These are phyloP conservation scores for Agrotis ipsilon DNA, from an alignment of 2,888 invertebrate species.

Conservation along the genomic window DNA sequence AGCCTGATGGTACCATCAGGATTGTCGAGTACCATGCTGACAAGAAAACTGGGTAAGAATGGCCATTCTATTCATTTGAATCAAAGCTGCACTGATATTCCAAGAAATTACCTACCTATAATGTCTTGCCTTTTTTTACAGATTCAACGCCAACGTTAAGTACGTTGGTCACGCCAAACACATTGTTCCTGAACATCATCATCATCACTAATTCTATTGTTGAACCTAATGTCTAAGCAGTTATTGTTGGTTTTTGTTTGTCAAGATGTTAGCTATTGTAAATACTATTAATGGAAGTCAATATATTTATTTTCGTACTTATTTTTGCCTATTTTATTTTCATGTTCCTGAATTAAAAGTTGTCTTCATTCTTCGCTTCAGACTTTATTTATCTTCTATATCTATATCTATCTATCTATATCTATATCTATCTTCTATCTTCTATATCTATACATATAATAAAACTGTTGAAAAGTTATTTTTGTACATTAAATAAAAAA, in stretches of 20 bases:
- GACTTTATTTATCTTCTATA: no score
- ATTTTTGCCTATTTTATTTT: background rate
- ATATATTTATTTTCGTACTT: background rate
- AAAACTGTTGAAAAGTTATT: no score
- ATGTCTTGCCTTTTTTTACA: slow-evolving; percentile 12
- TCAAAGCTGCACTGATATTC: background rate
- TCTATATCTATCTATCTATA: no score
- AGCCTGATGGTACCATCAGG: slow-evolving; percentile 82
- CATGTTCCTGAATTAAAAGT: background rate
- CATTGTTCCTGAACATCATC: slow-evolving; percentile 59
- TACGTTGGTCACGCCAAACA: slow-evolving; percentile 66
- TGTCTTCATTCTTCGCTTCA: no score
- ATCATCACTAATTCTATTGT: slow-evolving; percentile 48
- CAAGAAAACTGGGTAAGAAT: slow-evolving; percentile 68
- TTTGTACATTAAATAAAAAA: no score
- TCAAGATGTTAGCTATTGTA: slow-evolving; percentile 1
- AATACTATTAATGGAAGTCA: slow-evolving; percentile 4
- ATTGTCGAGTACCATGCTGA: slow-evolving; percentile 87
- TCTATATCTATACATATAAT: no score
- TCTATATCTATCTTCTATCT: no score
- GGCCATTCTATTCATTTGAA: accelerated
- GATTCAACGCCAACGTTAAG: slow-evolving; percentile 74
- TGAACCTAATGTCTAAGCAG: slow-evolving; percentile 17
- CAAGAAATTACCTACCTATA: background rate
- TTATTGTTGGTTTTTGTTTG: slow-evolving; percentile 9